These are phyloP conservation scores for Dryadula phaetusa DNA, from an alignment of 2,888 invertebrate genomes.

Conservation along the genomic window DNA sequence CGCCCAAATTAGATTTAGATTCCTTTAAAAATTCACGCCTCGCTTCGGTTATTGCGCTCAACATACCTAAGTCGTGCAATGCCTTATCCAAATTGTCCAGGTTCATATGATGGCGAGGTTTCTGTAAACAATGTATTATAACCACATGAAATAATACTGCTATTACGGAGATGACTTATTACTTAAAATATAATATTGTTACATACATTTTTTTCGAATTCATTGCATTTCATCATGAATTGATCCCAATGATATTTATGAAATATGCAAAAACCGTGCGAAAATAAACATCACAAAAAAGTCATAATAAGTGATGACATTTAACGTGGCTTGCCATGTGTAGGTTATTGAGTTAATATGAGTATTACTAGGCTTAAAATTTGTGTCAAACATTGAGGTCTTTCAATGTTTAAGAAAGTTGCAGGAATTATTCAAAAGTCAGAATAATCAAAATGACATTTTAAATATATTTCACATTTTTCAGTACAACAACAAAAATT, in stretches of 20 bases:
- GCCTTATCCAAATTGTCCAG: constrained; percentile 84
- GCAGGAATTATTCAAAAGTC: not conserved
- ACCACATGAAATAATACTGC: constrained; percentile 31
- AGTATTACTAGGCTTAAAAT: not conserved
- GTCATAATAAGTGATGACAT: constrained; percentile 66
- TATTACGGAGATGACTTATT: constrained; percentile 7
- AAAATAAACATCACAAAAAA: constrained; percentile 83
- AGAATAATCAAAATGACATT: not conserved
- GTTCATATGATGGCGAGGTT: constrained; percentile 74
- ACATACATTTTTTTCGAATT: constrained; percentile 69
- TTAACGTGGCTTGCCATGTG: constrained; percentile 34
- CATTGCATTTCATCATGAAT: constrained; percentile 75
- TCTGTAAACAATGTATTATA: constrained; percentile 70
- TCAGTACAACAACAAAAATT: not conserved
- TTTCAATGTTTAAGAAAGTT: not conserved
- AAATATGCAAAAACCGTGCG: constrained; percentile 67
- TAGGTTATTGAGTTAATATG: not conserved
- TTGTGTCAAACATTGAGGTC: not conserved
- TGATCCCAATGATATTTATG: constrained; percentile 56
- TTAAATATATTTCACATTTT: not conserved
- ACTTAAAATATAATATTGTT: constrained; percentile 38
- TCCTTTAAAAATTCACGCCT: constrained; percentile 84
- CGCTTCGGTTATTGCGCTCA: constrained; percentile 84
- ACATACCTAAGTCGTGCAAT: constrained; percentile 85
- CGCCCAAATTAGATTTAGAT: constrained; percentile 73